Percentiles rank a stretch among this genome's conserved stretches.
Evolutionary conservation across 2,888 invertebrate genomes (phyloP).

Genomic region (Drosophila macrospina): DNA sequence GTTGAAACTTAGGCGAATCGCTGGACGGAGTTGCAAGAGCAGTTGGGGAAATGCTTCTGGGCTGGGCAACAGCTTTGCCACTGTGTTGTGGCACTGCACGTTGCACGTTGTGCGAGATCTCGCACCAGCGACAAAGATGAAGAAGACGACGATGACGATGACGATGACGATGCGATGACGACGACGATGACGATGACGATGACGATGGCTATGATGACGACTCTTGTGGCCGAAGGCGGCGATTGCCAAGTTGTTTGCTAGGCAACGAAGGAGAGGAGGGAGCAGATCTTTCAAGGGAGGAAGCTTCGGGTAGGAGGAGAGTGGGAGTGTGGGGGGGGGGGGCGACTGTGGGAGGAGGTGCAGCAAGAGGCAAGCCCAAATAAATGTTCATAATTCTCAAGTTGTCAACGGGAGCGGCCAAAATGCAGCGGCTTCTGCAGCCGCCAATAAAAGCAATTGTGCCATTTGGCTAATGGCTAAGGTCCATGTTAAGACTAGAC

Average conservation of each 20-base stretch:
- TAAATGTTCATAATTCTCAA: slow-evolving; percentile 82
- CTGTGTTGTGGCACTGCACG: slow-evolving; percentile 33
- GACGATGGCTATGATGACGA: slow-evolving; percentile 20
- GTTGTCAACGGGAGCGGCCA: slow-evolving; percentile 79
- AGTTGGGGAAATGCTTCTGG: slow-evolving; percentile 18
- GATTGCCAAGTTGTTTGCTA: slow-evolving; percentile 44
- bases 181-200: slow-evolving; percentile 30
- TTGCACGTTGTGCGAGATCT: slow-evolving; percentile 57
- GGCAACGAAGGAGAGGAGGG: slow-evolving; percentile 10
- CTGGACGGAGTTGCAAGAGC: background rate
- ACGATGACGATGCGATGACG: slow-evolving; percentile 29
- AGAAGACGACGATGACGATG: slow-evolving; percentile 23
- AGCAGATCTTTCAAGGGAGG: background rate
- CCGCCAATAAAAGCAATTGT: slow-evolving; percentile 80
- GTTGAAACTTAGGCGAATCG: background rate
- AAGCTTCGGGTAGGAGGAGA: background rate
- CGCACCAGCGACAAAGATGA: slow-evolving; percentile 52
- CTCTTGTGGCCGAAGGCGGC: slow-evolving; percentile 47
- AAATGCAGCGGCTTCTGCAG: slow-evolving; percentile 63
- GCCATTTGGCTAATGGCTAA: slow-evolving; percentile 78
- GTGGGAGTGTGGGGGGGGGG: slow-evolving; percentile 24
- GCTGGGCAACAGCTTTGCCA: slow-evolving; percentile 31
- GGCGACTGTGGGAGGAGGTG: slow-evolving; percentile 38
- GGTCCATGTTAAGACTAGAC: slow-evolving; percentile 72
- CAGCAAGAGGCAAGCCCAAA: slow-evolving; percentile 76